Evolutionary conservation across 2,113 vertebrate species (phyloP), one percentile per base, ranked within the genome.

Genomic region (Microtus richardsoni): DNA sequence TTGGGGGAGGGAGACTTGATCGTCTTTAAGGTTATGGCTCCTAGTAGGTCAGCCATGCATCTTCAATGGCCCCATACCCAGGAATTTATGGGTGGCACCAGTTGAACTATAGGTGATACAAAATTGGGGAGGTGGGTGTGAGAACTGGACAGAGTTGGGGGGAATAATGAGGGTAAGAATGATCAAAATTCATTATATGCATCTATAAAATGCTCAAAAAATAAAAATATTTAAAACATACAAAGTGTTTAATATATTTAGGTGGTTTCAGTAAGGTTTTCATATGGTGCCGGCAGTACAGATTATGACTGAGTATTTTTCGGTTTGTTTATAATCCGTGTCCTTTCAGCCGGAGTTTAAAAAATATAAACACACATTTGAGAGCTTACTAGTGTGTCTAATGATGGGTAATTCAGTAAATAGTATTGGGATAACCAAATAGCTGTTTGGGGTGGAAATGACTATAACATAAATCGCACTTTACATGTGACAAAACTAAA

Each of bases 161-260:
- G 54, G 12, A 83, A 2, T 41, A 64, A 17, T 64, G 60, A 28
- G 9, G 41, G 14, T 47, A 47, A 68, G 12, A 36, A 85, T 68
- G 30, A 66, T 36, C 41, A 68, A 66, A 85, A 85, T 68, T 36
- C 30, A 85, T 68, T 85, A 19, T 49, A 36, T 68, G 30, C 62
- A 68, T 85, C 41, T 49, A 66, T 85, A 66, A 66, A 85, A 47
- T 85, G 8, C 83, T 68, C 83, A 47, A 77, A 68, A 47, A 83
- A 85, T 78, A 93, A 85, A 85, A 85, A 68, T n/a, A 93, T 91
- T 71, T 66, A 26, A 77, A 84, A 64, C 58, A 89, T 73, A 73
- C 54, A 41, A 89, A 85, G 39, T 92, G 49, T 60, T n/a, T 19
- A 74, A 14, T 80, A 89, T 49, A 86, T 60, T 85, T 66, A 84